Evolutionary conservation across 2,113 vertebrate genomes (phyloP).

Genomic region (Pontoporia blainvillei): DNA sequence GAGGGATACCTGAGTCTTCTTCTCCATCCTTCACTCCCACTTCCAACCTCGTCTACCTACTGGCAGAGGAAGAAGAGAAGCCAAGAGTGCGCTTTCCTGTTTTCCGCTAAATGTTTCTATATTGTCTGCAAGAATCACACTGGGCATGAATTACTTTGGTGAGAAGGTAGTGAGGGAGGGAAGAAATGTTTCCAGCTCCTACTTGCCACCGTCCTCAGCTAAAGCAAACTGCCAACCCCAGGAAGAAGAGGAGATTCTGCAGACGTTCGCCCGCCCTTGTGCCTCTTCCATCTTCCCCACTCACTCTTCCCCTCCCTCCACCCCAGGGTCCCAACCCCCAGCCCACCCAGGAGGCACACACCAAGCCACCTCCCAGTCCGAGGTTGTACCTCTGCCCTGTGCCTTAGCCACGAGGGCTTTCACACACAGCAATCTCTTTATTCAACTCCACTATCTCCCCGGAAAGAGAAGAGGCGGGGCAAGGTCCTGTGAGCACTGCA

Average conservation of each 20-base stretch:
- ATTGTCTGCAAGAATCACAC: background rate
- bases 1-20: background rate
- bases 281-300: background rate
- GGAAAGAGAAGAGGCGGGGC: background rate
- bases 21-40: background rate
- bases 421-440: background rate
- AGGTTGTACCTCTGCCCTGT: background rate
- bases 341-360: background rate
- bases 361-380: conserved; percentile 25
- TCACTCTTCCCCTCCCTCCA: too few relatives aligned
- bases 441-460: background rate
- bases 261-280: rapidly evolving
- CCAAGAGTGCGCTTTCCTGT: background rate
- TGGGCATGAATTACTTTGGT: background rate
- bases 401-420: background rate
- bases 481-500: background rate
- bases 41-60: background rate
- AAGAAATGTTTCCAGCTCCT: too few relatives aligned
- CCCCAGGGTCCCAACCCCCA: background rate
- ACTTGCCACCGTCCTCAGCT: background rate
- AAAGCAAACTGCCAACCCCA: background rate
- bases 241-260: background rate
- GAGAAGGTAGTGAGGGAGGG: background rate
- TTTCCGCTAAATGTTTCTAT: background rate
- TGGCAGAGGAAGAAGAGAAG: background rate